These are phyloP conservation scores for Meloidogyne exigua DNA, from an alignment of 1,140 invertebrate species.

Conservation along the genomic window DNA sequence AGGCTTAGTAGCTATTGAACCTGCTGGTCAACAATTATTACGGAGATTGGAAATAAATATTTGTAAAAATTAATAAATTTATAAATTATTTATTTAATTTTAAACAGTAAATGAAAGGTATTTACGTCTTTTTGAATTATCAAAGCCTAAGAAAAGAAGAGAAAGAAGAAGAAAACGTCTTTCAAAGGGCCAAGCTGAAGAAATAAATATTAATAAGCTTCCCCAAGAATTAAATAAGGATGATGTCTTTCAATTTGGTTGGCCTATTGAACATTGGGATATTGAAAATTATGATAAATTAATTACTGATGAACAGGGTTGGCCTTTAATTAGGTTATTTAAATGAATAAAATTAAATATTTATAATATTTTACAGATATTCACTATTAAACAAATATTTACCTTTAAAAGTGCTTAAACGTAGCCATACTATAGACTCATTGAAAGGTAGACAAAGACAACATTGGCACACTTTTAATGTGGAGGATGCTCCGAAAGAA, in stretches of 20 bases:
- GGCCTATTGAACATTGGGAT: conserved; percentile 4
- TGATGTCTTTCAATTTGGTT: background rate
- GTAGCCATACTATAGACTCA: background rate
- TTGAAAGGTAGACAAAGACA: background rate
- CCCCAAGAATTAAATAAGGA: background rate
- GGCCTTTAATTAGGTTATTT: conserved; percentile 1
- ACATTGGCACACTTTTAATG: background rate
- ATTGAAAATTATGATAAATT: background rate
- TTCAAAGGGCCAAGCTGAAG: background rate
- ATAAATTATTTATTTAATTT: background rate
- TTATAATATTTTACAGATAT: conserved; percentile 7
- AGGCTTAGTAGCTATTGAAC: background rate
- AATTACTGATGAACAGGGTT: background rate
- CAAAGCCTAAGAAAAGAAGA: background rate
- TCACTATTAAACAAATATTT: conserved; percentile 18
- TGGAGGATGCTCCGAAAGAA: background rate
- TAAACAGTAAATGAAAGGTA: background rate
- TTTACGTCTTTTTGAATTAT: background rate
- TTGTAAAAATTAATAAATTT: background rate
- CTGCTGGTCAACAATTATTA: background rate
- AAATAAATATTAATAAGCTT: background rate
- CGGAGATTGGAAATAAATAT: background rate
- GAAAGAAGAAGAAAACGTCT: background rate
- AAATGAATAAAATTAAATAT: no score
- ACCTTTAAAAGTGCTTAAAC: conserved; percentile 14